These are phyloP conservation scores for Crocallis elinguaria DNA, from an alignment of 2,888 invertebrate genomes.

Conservation along the genomic window DNA sequence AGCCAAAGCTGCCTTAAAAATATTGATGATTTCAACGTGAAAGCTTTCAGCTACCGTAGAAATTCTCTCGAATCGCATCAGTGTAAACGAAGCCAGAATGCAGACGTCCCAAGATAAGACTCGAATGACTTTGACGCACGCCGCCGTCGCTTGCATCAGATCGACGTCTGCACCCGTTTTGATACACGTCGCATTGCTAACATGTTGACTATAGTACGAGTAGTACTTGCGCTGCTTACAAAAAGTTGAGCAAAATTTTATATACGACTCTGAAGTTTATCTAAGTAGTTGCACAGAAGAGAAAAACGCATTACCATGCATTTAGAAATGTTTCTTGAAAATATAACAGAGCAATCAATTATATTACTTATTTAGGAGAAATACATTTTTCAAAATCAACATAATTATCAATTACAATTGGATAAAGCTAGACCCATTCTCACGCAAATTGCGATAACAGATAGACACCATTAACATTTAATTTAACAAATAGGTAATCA, in stretches of 20 bases:
- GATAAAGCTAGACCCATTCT: background rate
- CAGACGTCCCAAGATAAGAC: constrained; percentile 58
- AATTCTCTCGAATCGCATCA: constrained; percentile 27
- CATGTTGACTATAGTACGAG: constrained; percentile 18
- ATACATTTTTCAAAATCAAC: too few species aligned
- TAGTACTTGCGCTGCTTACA: constrained; percentile 6
- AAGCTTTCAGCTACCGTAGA: too few species aligned
- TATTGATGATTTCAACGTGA: too few species aligned
- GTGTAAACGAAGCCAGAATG: constrained; percentile 48
- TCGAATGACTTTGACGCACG: constrained; percentile 70
- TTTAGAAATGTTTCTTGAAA: too few species aligned
- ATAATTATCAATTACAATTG: background rate
- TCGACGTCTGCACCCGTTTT: constrained; percentile 61
- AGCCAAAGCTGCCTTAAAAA: too few species aligned
- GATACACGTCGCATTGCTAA: constrained; percentile 47
- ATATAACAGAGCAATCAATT: too few species aligned
- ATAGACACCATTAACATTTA: constrained; percentile 21
- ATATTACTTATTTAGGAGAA: too few species aligned
- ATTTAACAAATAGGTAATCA: constrained; percentile 33
- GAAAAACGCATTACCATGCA: too few species aligned
- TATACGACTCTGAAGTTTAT: too few species aligned
- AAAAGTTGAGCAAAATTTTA: background rate
- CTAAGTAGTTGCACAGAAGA: too few species aligned
- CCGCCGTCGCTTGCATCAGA: constrained; percentile 61
- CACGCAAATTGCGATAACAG: background rate